Evolutionary conservation across 2,113 vertebrate genomes (phyloP).

Genomic region (Hemichromis elongatus): DNA sequence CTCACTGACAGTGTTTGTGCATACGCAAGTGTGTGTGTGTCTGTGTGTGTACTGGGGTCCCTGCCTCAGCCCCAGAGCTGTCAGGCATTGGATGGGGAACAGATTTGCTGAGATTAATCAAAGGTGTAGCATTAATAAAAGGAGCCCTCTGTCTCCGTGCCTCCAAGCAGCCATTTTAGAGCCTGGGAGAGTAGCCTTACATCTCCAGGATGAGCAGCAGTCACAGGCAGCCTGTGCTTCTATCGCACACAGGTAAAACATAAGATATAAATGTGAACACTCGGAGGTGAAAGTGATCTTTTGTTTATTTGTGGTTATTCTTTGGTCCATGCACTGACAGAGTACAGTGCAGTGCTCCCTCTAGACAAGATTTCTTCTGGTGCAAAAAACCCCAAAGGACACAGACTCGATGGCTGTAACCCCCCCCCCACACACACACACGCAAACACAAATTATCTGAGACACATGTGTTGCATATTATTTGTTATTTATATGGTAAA

Average conservation of each 20-base stretch:
- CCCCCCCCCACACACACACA: not conserved
- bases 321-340: not conserved
- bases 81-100: conserved; percentile 69
- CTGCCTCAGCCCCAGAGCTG: conserved; percentile 57
- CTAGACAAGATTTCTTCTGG: not conserved
- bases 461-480: not conserved
- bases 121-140: conserved; percentile 71
- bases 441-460: conserved; percentile 5
- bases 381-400: not conserved
- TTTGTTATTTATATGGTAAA: not conserved
- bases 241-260: not conserved
- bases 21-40: not conserved
- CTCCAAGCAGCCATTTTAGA: conserved; percentile 50
- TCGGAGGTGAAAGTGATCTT: not conserved
- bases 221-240: not conserved
- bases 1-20: conserved; percentile 55
- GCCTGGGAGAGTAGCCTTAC: conserved; percentile 25
- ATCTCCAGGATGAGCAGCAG: conserved; percentile 21
- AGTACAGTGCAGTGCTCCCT: not conserved
- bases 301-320: not conserved
- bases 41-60: conserved; percentile 29
- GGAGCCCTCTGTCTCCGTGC: conserved; percentile 43
- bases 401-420: not conserved
- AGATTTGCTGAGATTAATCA: conserved; percentile 78
- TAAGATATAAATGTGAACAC: not conserved